phyloP scores from a whole-genome alignment of 2,888 invertebrate species.

The Argyra leucocephala region DNA sequence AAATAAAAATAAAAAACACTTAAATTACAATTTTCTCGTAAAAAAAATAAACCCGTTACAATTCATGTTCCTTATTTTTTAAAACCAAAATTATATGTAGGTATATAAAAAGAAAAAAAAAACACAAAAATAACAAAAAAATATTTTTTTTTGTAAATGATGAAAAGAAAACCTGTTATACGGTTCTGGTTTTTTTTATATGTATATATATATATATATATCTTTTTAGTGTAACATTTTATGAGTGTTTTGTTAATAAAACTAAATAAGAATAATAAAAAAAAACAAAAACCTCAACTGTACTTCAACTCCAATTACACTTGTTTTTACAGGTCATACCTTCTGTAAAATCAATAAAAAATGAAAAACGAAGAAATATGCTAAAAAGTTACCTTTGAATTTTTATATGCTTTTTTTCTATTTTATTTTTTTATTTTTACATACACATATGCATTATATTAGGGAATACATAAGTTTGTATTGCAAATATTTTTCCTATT shows the following conservation, averaged over 20 bases:
- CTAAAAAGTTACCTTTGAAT: neutral
- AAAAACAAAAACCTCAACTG: neutral
- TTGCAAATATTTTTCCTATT: neutral
- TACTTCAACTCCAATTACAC: constrained; percentile 6
- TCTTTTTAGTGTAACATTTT: neutral
- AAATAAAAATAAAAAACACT: neutral
- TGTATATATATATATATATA: no score
- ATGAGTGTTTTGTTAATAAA: neutral
- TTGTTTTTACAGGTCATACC: constrained; percentile 6
- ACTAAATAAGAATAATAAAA: neutral
- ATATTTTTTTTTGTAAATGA: no score
- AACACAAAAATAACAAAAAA: no score
- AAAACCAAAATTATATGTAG: neutral
- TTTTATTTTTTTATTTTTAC: neutral
- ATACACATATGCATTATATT: neutral
- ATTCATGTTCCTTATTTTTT: neutral
- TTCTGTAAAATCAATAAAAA: constrained; percentile 3
- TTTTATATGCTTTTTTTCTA: neutral
- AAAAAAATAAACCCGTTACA: neutral
- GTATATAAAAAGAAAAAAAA: no score
- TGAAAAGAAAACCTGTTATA: no score
- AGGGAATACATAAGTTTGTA: neutral
- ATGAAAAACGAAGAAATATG: neutral
- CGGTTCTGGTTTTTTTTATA: no score
- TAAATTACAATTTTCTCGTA: neutral